Percentiles rank a stretch among this genome's conserved stretches.
These are phyloP conservation scores for Zeugodacus cucurbitae DNA, from an alignment of 1,140 invertebrate species.

Conservation along the genomic window DNA sequence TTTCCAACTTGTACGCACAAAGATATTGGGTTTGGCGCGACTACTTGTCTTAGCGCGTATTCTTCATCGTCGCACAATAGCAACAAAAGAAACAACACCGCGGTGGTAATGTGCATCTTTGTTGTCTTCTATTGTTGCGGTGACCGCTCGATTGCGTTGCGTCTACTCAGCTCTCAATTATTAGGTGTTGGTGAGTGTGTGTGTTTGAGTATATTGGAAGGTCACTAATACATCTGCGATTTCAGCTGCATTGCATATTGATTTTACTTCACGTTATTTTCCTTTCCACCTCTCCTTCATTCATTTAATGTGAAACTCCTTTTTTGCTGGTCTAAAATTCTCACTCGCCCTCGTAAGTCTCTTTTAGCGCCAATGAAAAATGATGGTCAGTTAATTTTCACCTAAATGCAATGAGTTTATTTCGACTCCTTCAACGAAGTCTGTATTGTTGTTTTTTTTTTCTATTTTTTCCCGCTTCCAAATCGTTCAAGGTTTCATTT, in stretches of 20 bases:
- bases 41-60: slow-evolving; percentile 11
- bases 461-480: not conserved
- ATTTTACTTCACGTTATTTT: not conserved
- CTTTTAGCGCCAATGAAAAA: slow-evolving; percentile 28
- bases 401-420: slow-evolving; percentile 25
- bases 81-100: not conserved
- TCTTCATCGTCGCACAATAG: not conserved
- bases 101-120: slow-evolving; percentile 3
- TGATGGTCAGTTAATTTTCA: slow-evolving; percentile 17
- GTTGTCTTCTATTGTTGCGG: not conserved
- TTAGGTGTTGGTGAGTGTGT: too few relatives aligned
- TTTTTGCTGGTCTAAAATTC: not conserved
- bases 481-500: not conserved
- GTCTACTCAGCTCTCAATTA: not conserved
- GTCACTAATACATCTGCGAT: not conserved
- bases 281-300: not conserved
- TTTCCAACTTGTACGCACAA: not conserved
- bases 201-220: not conserved
- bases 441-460: not conserved
- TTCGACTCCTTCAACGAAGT: not conserved
- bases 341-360: not conserved
- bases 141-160: not conserved
- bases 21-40: not conserved
- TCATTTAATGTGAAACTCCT: not conserved
- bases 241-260: not conserved